phyloP scores from a whole-genome alignment of 2,888 invertebrate species.

The Frankliniella intonsa region DNA sequence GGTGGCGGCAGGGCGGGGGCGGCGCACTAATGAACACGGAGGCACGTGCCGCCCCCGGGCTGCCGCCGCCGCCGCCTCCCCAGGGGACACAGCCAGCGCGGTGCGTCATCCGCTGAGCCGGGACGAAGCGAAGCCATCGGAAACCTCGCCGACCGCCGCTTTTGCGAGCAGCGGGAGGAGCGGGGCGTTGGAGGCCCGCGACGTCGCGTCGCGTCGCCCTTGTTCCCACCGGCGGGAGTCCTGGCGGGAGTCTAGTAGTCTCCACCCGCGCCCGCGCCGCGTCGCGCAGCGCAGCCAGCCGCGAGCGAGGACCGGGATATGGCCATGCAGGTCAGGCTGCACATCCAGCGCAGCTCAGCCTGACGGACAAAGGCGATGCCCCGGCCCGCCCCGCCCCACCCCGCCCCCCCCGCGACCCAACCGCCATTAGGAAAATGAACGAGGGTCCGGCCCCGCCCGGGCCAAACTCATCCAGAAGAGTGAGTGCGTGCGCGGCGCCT shows the following conservation, averaged over 20 bases:
- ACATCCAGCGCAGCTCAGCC: too few relatives aligned
- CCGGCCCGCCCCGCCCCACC: background rate
- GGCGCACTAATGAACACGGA: constrained; percentile 14
- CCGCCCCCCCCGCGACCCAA: background rate
- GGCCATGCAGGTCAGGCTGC: too few relatives aligned
- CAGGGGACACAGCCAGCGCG: background rate
- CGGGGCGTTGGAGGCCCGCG: background rate
- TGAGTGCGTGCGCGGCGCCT: background rate
- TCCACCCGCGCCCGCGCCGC: too few relatives aligned
- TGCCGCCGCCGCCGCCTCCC: background rate
- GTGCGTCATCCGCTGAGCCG: background rate
- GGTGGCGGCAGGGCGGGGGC: background rate
- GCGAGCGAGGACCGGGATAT: too few relatives aligned
- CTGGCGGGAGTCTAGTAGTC: too few relatives aligned
- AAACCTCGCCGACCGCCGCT: background rate
- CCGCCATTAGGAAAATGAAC: constrained; percentile 19
- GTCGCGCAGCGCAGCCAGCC: too few relatives aligned
- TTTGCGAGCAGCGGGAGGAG: background rate
- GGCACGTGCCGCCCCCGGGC: constrained; percentile 9
- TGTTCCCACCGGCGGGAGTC: too few relatives aligned
- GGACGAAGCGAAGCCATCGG: background rate
- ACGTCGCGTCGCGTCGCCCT: background rate
- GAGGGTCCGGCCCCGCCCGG: background rate
- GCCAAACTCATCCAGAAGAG: background rate
- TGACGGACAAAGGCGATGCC: too few relatives aligned